These are phyloP conservation scores for Bhutanitis thaidina DNA, from an alignment of 2,888 invertebrate species.

Conservation along the genomic window DNA sequence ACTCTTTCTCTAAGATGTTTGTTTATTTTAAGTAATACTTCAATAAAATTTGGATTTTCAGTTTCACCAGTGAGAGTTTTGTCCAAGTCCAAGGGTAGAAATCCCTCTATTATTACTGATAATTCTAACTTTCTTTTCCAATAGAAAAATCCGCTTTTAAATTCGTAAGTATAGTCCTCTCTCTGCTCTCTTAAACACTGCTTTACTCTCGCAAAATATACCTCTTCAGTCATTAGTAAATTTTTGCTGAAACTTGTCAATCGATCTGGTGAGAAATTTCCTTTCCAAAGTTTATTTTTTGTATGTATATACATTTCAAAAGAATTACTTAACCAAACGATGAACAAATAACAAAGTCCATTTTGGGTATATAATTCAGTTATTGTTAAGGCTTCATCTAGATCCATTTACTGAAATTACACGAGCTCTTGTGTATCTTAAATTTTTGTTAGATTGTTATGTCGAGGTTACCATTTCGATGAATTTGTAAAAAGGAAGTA, in stretches of 20 bases:
- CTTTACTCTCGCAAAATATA: constrained; percentile 42
- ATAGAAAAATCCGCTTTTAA: constrained; percentile 59
- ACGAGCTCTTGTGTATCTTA: background rate
- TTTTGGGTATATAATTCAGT: constrained; percentile 42
- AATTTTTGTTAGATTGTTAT: too few species aligned
- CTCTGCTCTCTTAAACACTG: constrained; percentile 43
- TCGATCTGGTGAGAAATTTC: constrained; percentile 52
- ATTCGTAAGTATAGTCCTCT: constrained; percentile 49
- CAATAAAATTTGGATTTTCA: constrained; percentile 42
- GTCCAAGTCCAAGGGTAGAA: constrained; percentile 46
- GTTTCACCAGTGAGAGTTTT: constrained; percentile 28
- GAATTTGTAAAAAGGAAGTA: too few species aligned
- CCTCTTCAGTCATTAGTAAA: constrained; percentile 41
- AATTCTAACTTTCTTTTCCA: constrained; percentile 51
- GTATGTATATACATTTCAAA: constrained; percentile 53
- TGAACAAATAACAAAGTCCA: constrained; percentile 43
- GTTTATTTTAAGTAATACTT: constrained; percentile 48
- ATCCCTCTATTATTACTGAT: constrained; percentile 50
- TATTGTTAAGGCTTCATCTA: constrained; percentile 50
- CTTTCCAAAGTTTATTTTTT: constrained; percentile 50
- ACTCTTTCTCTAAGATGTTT: constrained; percentile 43
- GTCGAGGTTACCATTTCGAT: too few species aligned
- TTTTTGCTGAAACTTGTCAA: constrained; percentile 52
- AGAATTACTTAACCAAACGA: constrained; percentile 51
- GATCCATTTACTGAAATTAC: constrained; percentile 37